Evolutionary conservation across 2,797 vertebrate genomes (phyloP), one percentile per base, ranked within the genome.

Genomic region (Scolopax bukidnonensis): DNA sequence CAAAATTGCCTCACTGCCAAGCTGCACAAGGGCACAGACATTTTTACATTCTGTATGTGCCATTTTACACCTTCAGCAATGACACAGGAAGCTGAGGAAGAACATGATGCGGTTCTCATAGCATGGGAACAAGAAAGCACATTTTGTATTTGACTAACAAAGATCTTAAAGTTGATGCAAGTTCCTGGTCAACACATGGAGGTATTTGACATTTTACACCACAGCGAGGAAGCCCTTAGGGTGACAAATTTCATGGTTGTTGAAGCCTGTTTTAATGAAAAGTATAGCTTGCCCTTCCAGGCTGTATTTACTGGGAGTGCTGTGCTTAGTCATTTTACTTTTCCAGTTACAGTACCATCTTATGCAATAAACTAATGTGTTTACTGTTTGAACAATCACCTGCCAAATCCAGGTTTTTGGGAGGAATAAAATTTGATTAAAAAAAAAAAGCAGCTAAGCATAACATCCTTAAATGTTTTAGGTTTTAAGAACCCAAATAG

Each of bases 321-420:
- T 82, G 60, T 89, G 96, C 93, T 95, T 93, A 89, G 91, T 92
- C 91, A 96, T 76, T 91, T 92, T 36, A 92, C 77, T 47, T 90
- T 93, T 74, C 82, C 84, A 90, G 48, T 94, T 92, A 89, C 60
- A 77, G 71, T 28, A 90, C 57, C n/a, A 77, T 67, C 65, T 93
- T 71, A 89, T 73, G 64, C 67, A 95, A 91, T 82, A 92, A 94
- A 48, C 69, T 51, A 23, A 87, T 33, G 20, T 69, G 77, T 89
- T 95, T 91, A 91, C 45, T n/a, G 2, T 65, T 92, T 73, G 74
- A 95, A 73, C 24, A 82, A 70, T 85, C 87, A 92, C 78, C 71
- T 84, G 95, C 36, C 81, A 95, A 51, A 59, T 92, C 36, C 81
- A 95, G 63, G 47, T 92, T 95, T 96, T 82, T 10, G 11, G 27